phyloP scores from a whole-genome alignment of 2,888 invertebrate species.

The Norana najaformis region DNA sequence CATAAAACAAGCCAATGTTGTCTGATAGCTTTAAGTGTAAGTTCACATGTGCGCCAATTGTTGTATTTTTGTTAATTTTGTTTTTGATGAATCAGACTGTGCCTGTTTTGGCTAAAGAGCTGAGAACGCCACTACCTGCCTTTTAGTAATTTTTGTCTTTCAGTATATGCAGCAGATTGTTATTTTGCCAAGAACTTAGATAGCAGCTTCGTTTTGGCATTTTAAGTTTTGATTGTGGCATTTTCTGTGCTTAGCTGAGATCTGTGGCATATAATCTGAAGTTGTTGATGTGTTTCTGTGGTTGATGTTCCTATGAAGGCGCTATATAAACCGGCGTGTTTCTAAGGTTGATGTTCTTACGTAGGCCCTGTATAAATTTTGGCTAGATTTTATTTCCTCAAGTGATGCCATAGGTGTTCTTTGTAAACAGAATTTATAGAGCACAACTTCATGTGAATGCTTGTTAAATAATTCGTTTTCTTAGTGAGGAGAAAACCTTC shows the following conservation, averaged over 20 bases:
- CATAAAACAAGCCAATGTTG: neutral
- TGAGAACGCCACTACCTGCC: conserved; percentile 5
- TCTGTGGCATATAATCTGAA: neutral
- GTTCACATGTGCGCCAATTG: neutral
- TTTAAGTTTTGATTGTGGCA: neutral
- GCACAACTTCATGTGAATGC: neutral
- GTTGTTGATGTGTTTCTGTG: neutral
- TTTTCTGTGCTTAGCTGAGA: neutral
- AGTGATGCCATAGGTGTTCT: neutral
- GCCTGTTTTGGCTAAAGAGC: neutral
- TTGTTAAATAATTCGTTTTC: neutral
- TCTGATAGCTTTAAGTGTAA: neutral
- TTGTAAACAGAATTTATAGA: neutral
- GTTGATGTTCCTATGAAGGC: neutral
- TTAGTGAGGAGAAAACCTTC: neutral
- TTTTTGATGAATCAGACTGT: neutral
- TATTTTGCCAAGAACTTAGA: conserved; percentile 13
- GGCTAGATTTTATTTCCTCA: neutral
- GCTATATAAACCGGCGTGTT: too few species aligned
- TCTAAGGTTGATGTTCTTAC: neutral
- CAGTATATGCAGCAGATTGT: neutral
- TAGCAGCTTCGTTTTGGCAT: neutral
- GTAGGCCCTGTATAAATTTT: neutral
- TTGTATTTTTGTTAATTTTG: neutral
- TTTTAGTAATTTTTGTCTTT: conserved; percentile 6